Percentiles rank a stretch among this genome's conserved stretches.
Conservation (phyloP, 2,113 vertebrate species). For the Suricata suricatta region DNA sequence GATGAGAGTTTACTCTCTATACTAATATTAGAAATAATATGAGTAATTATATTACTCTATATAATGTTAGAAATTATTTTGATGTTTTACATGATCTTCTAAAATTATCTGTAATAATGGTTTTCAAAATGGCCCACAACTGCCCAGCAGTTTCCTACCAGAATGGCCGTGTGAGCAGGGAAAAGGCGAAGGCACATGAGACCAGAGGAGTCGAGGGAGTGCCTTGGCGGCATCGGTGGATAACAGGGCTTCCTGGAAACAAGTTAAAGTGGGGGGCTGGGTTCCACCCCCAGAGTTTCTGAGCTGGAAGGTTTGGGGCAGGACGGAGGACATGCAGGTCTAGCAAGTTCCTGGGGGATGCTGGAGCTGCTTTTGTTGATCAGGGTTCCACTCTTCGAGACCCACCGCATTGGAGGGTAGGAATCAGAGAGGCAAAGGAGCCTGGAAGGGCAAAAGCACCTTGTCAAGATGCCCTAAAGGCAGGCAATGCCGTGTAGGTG, state of each 20-base stretch:
- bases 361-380: not conserved
- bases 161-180: not conserved
- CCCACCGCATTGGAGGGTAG: not conserved
- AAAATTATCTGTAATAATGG: not conserved
- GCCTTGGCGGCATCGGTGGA: fast-evolving
- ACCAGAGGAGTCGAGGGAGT: not conserved
- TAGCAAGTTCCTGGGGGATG: not conserved
- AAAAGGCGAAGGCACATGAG: not conserved
- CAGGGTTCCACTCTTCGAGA: not conserved
- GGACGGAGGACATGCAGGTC: fast-evolving
- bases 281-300: not conserved
- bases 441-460: not conserved
- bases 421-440: not conserved
- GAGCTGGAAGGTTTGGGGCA: not conserved
- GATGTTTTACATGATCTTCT: not conserved
- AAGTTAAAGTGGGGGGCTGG: not conserved
- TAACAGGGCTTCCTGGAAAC: fast-evolving
- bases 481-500: not conserved
- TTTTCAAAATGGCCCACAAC: not conserved
- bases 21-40: not conserved
- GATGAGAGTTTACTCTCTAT: not conserved
- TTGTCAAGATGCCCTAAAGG: not conserved
- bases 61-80: not conserved
- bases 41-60: not conserved
- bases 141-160: not conserved